Percentiles rank a stretch among this genome's conserved stretches.
These are phyloP conservation scores for Lasioglossum malachurum DNA, from an alignment of 2,888 invertebrate genomes.

Conservation along the genomic window DNA sequence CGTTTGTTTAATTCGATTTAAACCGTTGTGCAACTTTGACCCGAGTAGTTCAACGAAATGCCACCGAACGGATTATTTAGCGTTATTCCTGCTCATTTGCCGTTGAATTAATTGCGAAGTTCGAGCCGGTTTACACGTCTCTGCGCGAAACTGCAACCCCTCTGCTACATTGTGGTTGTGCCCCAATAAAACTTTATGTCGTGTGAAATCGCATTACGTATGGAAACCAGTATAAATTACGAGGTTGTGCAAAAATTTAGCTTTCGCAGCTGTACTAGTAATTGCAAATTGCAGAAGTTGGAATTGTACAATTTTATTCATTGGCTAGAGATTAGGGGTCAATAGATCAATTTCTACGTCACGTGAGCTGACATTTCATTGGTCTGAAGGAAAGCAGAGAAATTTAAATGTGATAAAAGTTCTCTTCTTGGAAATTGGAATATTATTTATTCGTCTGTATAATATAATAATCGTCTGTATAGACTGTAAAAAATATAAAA, in stretches of 20 bases:
- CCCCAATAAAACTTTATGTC: constrained; percentile 5
- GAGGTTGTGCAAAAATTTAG: neutral
- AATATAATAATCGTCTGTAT: too few species aligned
- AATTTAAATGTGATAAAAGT: neutral
- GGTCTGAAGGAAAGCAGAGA: neutral
- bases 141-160: neutral
- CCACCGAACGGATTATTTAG: neutral
- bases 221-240: neutral
- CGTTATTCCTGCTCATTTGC: neutral
- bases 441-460: neutral
- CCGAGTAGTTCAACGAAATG: neutral
- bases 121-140: neutral
- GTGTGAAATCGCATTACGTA: constrained; percentile 4
- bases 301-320: neutral
- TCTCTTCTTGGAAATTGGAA: neutral
- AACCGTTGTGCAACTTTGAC: neutral
- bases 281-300: neutral
- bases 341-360: neutral
- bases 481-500: neutral
- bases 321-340: too few species aligned
- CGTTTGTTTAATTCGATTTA: constrained; percentile 5
- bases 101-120: neutral
- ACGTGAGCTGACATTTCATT: neutral
- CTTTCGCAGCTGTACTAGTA: neutral
- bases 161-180: neutral